Evolutionary conservation across 2,797 vertebrate genomes (phyloP).

Genomic region (Erethizon dorsatum): DNA sequence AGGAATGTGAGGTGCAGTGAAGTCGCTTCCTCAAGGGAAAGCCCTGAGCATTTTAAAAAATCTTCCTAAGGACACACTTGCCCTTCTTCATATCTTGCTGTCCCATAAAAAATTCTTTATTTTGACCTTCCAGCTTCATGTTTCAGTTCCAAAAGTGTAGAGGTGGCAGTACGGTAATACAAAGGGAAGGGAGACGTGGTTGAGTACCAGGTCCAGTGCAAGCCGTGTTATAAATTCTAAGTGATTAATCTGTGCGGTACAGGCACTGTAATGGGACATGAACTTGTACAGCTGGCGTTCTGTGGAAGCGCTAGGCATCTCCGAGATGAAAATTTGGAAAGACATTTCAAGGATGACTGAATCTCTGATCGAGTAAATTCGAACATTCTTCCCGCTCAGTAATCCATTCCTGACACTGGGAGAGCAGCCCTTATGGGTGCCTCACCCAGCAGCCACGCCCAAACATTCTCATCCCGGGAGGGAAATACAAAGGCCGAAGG

Average conservation of each 20-base stretch:
- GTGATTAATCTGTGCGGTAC: background rate
- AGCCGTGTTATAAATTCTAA: background rate
- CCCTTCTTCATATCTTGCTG: background rate
- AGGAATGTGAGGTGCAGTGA: background rate
- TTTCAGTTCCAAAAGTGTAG: background rate
- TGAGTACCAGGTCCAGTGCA: background rate
- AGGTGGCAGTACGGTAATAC: background rate
- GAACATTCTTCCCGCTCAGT: background rate
- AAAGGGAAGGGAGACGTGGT: background rate
- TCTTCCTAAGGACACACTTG: background rate
- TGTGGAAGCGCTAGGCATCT: background rate
- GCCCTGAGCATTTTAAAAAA: background rate
- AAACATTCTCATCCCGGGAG: background rate
- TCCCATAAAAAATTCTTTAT: background rate
- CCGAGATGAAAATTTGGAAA: background rate
- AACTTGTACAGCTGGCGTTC: background rate
- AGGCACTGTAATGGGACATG: background rate
- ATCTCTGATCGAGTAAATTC: background rate
- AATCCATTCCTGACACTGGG: background rate
- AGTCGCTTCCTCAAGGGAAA: accelerated
- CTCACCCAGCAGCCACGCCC: background rate
- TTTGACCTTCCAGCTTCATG: background rate
- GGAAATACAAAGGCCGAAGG: background rate
- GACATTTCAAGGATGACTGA: background rate
- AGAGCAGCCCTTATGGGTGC: accelerated